Percentiles rank a stretch among this genome's conserved stretches.
Conservation (phyloP, 2,113 vertebrate genomes). For the Nycticorax nycticorax region DNA sequence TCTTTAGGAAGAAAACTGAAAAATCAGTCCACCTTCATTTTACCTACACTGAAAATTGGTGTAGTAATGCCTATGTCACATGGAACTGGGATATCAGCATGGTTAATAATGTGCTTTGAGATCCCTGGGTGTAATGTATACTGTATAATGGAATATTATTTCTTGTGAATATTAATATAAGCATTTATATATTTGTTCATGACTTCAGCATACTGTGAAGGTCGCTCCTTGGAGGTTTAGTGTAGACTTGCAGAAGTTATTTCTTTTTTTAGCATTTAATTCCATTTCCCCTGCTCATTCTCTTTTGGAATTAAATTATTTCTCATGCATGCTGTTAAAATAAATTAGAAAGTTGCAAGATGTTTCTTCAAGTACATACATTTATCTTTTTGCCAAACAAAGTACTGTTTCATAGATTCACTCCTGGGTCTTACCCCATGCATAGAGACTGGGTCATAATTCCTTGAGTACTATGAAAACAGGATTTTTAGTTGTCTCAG, state of each 20-base stretch:
- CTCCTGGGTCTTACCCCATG: neutral
- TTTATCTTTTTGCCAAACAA: slow-evolving; percentile 23
- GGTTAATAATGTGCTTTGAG: neutral
- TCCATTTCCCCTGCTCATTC: neutral
- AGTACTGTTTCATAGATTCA: slow-evolving; percentile 8
- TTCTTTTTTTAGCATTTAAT: neutral
- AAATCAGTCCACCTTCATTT: neutral
- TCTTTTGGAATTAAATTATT: slow-evolving; percentile 30
- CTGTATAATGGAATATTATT: neutral
- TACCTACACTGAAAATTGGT: rapidly evolving
- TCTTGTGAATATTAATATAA: neutral
- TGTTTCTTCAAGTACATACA: neutral
- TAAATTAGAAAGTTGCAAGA: slow-evolving; percentile 47
- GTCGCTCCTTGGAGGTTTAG: neutral
- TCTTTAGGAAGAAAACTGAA: neutral
- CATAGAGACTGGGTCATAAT: neutral
- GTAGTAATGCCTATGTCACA: neutral
- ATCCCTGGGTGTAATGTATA: neutral
- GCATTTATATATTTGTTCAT: neutral
- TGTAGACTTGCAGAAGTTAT: neutral
- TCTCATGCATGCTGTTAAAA: slow-evolving; percentile 54
- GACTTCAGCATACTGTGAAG: neutral
- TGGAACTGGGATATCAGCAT: neutral
- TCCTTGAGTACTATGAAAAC: neutral
- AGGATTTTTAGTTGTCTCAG: slow-evolving; percentile 23